A percentile compares a stretch with the other conserved stretches of the same genome.
Evolutionary conservation across 2,797 vertebrate species (phyloP).

Genomic region (Manis crassicaudata): DNA sequence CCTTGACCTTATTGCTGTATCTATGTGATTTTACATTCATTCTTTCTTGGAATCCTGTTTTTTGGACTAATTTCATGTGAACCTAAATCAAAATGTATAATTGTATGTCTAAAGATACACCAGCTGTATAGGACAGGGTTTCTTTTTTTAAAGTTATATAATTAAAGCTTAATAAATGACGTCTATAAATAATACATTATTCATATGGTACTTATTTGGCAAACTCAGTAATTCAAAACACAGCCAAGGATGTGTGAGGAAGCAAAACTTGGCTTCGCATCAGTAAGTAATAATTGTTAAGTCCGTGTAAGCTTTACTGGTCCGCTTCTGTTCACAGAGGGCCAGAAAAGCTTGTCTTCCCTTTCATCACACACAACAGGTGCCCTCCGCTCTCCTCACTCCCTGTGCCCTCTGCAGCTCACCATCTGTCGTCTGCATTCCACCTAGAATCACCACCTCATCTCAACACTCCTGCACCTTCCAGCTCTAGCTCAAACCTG

Average conservation of each 20-base stretch:
- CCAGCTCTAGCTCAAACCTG: neutral
- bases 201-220: neutral
- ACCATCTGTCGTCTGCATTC: neutral
- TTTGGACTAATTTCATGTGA: neutral
- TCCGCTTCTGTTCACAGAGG: neutral
- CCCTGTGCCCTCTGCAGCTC: neutral
- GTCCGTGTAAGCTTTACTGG: fast-evolving
- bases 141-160: neutral
- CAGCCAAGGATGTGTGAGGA: neutral
- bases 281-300: neutral
- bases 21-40: too few relatives aligned
- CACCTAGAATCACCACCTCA: neutral
- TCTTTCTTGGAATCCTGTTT: neutral
- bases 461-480: too few relatives aligned
- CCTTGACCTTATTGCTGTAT: neutral
- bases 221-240: neutral
- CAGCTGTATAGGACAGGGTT: neutral
- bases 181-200: neutral
- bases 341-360: neutral
- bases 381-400: neutral
- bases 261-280: neutral
- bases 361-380: neutral
- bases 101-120: neutral
- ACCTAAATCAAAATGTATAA: neutral
- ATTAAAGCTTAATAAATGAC: neutral